A percentile compares a stretch with the other conserved stretches of the same genome.
phyloP scores from a whole-genome alignment of 2,113 vertebrate species.

The Dipodomys spectabilis region DNA sequence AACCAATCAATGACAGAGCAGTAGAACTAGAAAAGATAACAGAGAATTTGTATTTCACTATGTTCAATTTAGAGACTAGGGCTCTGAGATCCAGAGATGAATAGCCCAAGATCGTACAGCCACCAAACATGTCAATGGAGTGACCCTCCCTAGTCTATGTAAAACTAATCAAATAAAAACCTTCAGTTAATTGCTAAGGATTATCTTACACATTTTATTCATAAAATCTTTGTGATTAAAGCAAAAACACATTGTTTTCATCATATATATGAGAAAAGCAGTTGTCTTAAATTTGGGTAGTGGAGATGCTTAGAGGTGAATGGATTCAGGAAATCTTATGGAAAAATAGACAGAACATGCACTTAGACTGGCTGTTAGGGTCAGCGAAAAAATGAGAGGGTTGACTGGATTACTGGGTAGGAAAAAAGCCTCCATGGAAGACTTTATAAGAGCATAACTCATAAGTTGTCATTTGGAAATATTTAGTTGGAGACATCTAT shows the following conservation, averaged over 20 bases:
- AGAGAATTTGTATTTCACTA: neutral
- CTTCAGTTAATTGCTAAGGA: neutral
- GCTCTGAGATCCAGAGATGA: neutral
- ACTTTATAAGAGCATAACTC: neutral
- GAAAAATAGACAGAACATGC: neutral
- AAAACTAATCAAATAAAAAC: neutral
- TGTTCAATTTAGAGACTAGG: neutral
- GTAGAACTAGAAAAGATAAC: neutral
- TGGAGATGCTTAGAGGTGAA: neutral
- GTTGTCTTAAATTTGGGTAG: neutral
- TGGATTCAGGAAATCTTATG: neutral
- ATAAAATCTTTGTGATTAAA: neutral
- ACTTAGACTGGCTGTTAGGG: neutral
- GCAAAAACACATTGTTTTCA: neutral
- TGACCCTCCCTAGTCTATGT: neutral
- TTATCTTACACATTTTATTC: neutral
- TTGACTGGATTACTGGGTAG: neutral
- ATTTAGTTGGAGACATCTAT: neutral
- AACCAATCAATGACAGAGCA: neutral
- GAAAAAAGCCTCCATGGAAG: neutral
- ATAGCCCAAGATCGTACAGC: neutral
- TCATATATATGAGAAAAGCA: neutral
- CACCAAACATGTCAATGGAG: neutral
- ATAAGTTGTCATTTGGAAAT: neutral
- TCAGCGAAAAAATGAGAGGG: neutral